Base-by-base conservation (phyloP, 2,113 vertebrate genomes). In the Lagopus leucura region DNA sequence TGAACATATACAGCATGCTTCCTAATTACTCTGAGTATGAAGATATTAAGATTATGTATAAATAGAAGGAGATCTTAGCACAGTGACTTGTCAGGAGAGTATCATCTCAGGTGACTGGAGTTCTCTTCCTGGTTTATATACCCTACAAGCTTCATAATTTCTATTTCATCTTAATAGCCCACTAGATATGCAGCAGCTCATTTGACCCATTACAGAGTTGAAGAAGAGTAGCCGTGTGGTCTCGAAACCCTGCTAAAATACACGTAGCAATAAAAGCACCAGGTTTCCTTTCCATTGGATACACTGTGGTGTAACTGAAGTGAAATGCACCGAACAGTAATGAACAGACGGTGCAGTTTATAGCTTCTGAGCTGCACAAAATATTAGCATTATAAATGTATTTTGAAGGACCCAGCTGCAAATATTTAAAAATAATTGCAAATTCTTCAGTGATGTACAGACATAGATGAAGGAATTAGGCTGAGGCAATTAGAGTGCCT, bases 81-180 rank as follows among this genome's bases (percentile, higher is more conserved):
- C 28, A 20, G 38, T 94, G 74, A 42, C 69, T 96, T 92, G 25
- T 73, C 58, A 93, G 92, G 83, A 70, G 61, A 54, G 19, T 82
- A 45, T 58, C 71, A 22, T 88, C 60, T 12, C 19, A 86, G 69
- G 3, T 48, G 74, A 30, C 6, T 72, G 20, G 50, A 95, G 25
- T 75, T 93, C 81, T 85, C 92, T 93, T 93, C 96, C 94, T 91
- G 20, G 28, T 90, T 97, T 82, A 3, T 63, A 8, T n/a, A 66
- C 19, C 54, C 52, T 80, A 24, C 70, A 19, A 83, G 40, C 74
- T 93, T 97, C 95, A 71, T 91, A 94, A 96, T 93, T 96, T 96
- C 86, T 83, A 2, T 90, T 93, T 90, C 43, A 52, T 64, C 45
- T 14, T 92, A 87, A 73, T 24, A 80, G 28, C 13, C 17, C 19